Percentiles rank a stretch among this genome's conserved stretches.
These are phyloP conservation scores for Pantala flavescens DNA, from an alignment of 1,140 invertebrate genomes.

Conservation along the genomic window DNA sequence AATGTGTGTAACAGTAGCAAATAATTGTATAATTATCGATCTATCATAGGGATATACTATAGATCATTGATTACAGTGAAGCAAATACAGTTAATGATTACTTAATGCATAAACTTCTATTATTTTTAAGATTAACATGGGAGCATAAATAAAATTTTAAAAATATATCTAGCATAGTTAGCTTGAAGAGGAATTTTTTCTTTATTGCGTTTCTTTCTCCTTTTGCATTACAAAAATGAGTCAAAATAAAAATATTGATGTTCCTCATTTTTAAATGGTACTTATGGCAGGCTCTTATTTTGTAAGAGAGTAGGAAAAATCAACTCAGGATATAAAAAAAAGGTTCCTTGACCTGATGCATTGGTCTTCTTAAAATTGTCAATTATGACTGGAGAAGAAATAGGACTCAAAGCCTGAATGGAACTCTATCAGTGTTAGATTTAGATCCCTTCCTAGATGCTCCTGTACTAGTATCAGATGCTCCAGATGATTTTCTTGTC, in stretches of 20 bases:
- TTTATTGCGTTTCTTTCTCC: too few relatives aligned
- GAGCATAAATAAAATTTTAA: background rate
- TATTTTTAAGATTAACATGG: background rate
- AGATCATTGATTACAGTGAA: background rate
- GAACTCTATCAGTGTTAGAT: background rate
- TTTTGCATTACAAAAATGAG: too few relatives aligned
- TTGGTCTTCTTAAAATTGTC: too few relatives aligned
- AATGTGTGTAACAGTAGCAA: too few relatives aligned
- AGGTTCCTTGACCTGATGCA: background rate
- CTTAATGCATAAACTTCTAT: background rate
- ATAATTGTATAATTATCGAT: too few relatives aligned
- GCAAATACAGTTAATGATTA: background rate
- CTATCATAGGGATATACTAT: background rate
- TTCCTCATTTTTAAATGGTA: too few relatives aligned
- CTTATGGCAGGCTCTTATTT: too few relatives aligned
- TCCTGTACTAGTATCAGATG: constrained; percentile 47
- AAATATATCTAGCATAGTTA: background rate
- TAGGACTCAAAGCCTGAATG: constrained; percentile 10
- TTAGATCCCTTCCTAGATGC: constrained; percentile 25
- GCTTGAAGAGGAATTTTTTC: too few relatives aligned
- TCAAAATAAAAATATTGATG: too few relatives aligned
- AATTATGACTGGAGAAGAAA: too few relatives aligned
- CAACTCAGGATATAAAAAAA: background rate
- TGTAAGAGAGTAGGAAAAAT: background rate
- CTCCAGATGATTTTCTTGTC: constrained; percentile 52